Evolutionary conservation across 2,113 vertebrate species (phyloP), one percentile per base, ranked within the genome.

Genomic region (Ammodytes marinus): DNA sequence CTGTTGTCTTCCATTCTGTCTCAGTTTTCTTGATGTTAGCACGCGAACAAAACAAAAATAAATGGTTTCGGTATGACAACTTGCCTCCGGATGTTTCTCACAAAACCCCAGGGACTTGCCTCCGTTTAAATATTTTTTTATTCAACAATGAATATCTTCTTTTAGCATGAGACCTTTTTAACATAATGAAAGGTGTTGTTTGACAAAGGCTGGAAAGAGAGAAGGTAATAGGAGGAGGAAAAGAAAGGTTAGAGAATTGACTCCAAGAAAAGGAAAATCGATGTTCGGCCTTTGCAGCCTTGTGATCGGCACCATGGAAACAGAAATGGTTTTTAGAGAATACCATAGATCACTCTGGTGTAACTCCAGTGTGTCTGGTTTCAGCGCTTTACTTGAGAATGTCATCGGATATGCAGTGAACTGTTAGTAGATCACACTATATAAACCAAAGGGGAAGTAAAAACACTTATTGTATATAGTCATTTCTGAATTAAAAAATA

Each of bases 261-360:
- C 90, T 91, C 74, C 45, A 74, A 87, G 86, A 86, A 88, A 79
- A 27, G 27, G 79, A 82, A 91, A 92, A 90, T 92, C 90, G 35
- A 90, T 89, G 88, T 74, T 78, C 90, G 88, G 86, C 91, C 86
- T 93, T 88, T 88, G 79, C 86, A 76, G 89, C 82, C 79, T 27
- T 85, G 77, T 88, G 91, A 90, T 88, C 77, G 89, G 88, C 77
- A 82, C 88, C 89, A 90, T 90, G 88, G 90, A 89, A 92, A 94
- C 91, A 86, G 79, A 91, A 89, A 87, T 86, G 85, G 75, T 74
- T 79, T 89, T 91, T 83, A 86, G 58, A 81, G 79, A 88, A 86
- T 85, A 27, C 27, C 88, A 88, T 87, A 84, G 77, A 89, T 92
- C 88, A 90, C 64, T 19, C 54, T 86, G 86, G 70, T 86, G 61